phyloP scores from a whole-genome alignment of 2,888 invertebrate species.

The Troglohyphantes excavatus region DNA sequence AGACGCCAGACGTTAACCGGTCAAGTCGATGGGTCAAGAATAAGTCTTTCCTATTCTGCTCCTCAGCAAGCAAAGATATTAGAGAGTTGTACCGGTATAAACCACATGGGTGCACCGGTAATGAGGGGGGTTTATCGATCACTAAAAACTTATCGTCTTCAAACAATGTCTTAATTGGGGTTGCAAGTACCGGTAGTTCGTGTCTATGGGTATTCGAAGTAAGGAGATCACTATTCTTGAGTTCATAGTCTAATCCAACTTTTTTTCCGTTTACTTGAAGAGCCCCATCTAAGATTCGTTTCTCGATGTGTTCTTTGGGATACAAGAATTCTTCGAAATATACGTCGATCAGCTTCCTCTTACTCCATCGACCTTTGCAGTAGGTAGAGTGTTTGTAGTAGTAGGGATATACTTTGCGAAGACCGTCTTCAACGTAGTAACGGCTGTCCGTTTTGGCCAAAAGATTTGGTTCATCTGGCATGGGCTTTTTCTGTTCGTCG shows the following conservation, averaged over 20 bases:
- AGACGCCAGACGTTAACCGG: conserved; percentile 95
- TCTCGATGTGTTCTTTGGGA: conserved; percentile 91
- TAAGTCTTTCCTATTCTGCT: conserved; percentile 95
- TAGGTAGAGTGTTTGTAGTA: conserved; percentile 97
- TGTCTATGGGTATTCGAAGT: conserved; percentile 93
- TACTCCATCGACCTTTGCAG: conserved; percentile 98
- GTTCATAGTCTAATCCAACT: conserved; percentile 93
- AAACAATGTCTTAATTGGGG: conserved; percentile 96
- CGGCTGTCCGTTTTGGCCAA: neutral
- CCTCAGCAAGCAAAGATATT: conserved; percentile 96
- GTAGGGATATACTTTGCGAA: conserved; percentile 98
- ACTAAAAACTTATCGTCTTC: conserved; percentile 99
- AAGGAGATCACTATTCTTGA: conserved; percentile 95
- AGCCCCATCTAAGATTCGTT: conserved; percentile 66
- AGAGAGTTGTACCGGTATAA: conserved; percentile 98
- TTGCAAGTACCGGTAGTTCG: conserved; percentile 98
- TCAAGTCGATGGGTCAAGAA: conserved; percentile 96
- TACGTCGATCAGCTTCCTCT: conserved; percentile 94
- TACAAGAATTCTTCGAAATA: conserved; percentile 96
- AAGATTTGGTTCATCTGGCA: neutral
- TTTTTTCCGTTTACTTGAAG: conserved; percentile 84
- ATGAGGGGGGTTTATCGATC: conserved; percentile 99
- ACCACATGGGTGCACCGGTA: conserved; percentile 99
- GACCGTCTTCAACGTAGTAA: conserved; percentile 96
- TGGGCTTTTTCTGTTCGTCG: neutral